Percentiles rank a stretch among this genome's conserved stretches.
These are phyloP conservation scores for Drosophila mayri DNA, from an alignment of 1,140 invertebrate species.

Conservation along the genomic window DNA sequence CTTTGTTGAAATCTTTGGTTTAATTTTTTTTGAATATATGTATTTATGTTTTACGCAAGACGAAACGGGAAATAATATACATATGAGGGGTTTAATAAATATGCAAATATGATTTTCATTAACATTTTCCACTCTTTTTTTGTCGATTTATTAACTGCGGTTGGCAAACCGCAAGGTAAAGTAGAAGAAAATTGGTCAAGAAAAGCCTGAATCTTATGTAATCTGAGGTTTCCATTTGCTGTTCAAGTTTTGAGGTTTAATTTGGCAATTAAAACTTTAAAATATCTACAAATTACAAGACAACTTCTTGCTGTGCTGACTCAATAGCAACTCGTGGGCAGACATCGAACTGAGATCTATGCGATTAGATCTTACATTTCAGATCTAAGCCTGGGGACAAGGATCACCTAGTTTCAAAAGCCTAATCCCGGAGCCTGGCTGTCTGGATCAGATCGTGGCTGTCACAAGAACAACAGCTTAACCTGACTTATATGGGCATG, in stretches of 20 bases:
- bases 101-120: constrained; percentile 2
- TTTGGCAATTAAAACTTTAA: background rate
- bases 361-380: background rate
- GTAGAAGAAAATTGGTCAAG: background rate
- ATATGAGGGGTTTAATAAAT: constrained; percentile 9
- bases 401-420: constrained; percentile 25
- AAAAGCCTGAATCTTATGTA: background rate
- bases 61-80: constrained; percentile 8
- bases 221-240: background rate
- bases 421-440: constrained; percentile 17
- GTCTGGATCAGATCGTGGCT: constrained; percentile 12
- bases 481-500: constrained; percentile 8
- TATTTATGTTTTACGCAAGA: background rate
- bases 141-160: constrained; percentile 7
- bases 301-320: too few species aligned
- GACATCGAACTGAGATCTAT: background rate
- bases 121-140: background rate
- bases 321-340: background rate
- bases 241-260: background rate
- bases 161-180: background rate
- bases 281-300: background rate
- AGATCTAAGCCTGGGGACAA: constrained; percentile 5
- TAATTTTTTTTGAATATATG: background rate
- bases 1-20: background rate
- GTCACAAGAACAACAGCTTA: constrained; percentile 8